Evolutionary conservation across 30 jellyfish, hydroid and myxozoan species (phyloP).

Genomic region (Aurelia sp.): DNA sequence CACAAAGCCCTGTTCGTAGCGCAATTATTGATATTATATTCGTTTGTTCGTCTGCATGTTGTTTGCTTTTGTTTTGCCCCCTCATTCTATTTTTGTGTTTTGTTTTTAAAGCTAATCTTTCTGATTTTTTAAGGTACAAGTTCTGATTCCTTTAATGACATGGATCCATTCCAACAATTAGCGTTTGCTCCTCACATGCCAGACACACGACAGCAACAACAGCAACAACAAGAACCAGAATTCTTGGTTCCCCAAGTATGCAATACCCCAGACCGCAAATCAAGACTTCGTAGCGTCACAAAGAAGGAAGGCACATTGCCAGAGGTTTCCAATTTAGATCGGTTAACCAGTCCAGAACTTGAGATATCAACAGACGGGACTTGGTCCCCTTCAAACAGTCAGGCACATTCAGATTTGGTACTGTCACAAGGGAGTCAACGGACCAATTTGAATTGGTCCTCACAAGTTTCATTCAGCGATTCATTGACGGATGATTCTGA

Average conservation of each 20-base stretch:
- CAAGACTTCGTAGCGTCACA: too few species aligned
- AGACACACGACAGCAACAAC: too few species aligned
- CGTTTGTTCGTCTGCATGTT: too few species aligned
- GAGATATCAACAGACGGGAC: background rate
- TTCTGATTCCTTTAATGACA: too few species aligned
- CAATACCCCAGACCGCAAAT: background rate
- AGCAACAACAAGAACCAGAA: background rate
- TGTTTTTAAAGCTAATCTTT: too few species aligned
- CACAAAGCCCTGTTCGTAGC: too few species aligned
- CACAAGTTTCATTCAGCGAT: slow-evolving; percentile 61
- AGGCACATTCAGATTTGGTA: background rate
- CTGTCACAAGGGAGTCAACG: slow-evolving; percentile 28
- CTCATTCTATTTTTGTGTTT: too few species aligned
- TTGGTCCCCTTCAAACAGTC: slow-evolving; percentile 34
- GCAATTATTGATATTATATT: too few species aligned
- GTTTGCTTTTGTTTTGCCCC: too few species aligned
- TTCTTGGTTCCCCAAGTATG: slow-evolving; percentile 15
- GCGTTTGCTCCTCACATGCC: too few species aligned
- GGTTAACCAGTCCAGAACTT: slow-evolving; percentile 35
- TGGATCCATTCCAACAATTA: too few species aligned
- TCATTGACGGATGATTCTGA: slow-evolving; percentile 66
- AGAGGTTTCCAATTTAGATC: slow-evolving; percentile 18
- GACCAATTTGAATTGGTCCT: slow-evolving; percentile 24
- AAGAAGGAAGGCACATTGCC: background rate
- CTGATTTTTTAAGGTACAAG: too few species aligned